Evolutionary conservation across 1,140 invertebrate genomes (phyloP), one percentile per base, ranked within the genome.

Genomic region (Cecropterus lyciades): DNA sequence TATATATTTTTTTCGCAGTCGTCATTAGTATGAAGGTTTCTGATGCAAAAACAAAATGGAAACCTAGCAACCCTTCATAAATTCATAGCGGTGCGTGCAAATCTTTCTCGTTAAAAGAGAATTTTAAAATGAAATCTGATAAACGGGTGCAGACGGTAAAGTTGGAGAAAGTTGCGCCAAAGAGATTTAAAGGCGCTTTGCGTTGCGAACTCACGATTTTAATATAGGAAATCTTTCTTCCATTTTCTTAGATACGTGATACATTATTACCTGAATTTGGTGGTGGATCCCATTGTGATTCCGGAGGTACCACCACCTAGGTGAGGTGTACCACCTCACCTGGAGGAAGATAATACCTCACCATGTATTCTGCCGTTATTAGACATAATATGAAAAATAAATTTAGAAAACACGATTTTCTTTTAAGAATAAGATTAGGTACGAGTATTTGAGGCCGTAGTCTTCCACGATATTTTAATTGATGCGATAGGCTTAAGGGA

Each of bases 51-150:
- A 37, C 11, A 37, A 37, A 37, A 37, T 37, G 13, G 40, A 43
- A 14, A 14, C 13, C 6, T 13, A 7, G 17, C 17, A 55, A 55
- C n/a, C 15, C 9, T 55, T 40, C 16, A 17, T 55, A 40, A 55
- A 55, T 42, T 40, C 16, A 55, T 20, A 33, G 16, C 33, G 42
- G 10, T 27, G 37, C 40, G 42, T 57, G 55, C 40, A 46, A 57
- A 46, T 45, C 42, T 45, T 46, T 45, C 42, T 45, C 30, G 40
- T 57, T 43, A 24, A 27, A 55, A 57, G 40, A 13, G 17, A 30
- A 24, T 57, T 57, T 57, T 43, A 57, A 57, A 57, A 57, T 57
- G 53, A 20, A 56, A 56, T 42, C 33, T 42, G 37, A 56, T 56
- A 57, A 57, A 45, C n/a, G 24, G 24, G 42, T 30, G 42, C 55